Evolutionary conservation across 2,888 invertebrate genomes (phyloP), one percentile per base, ranked within the genome.

Genomic region (Strigamia maritima): DNA sequence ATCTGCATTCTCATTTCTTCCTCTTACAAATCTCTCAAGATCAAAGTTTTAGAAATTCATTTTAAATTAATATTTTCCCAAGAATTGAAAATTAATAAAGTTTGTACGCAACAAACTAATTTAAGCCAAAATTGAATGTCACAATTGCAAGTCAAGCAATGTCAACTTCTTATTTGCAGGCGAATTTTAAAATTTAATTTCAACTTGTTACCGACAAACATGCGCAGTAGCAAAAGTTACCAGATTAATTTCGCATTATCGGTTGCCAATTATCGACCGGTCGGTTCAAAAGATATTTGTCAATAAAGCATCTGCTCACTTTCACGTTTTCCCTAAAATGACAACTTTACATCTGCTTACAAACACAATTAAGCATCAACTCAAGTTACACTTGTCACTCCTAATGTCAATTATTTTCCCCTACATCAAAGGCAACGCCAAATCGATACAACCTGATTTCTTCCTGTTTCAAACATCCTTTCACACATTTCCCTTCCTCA

Each of bases 371-470:
- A 70, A 70, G 24, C 70, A 70, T 28, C 70, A 70, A 28, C 16
- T 70, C 70, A 70, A 70, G 70, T 70, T 70, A 70, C 70, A 70
- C 70, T 70, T 70, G 70, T 70, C 70, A 70, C 70, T 70, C 70
- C n/a, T 28, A 14, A 70, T 28, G 70, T 12, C 70, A 70, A 28
- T 70, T 70, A 70, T 70, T 70, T 70, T 14, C 70, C 70, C n/a
- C 70, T 26, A 70, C 70, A 70, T 70, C 70, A 70, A 70, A 70
- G n/a, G 70, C 70, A 70, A 70, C 70, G 70, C 70, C 70, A 70
- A 70, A 70, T 70, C 70, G 7, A 70, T 70, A 70, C 26, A 14
- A 28, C 10, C 26, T 26, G 70, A 70, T 70, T 70, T 70, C 70
- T 70, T 70, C 70, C 70, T 70, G 70, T 70, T 70, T 28, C 26